Base-by-base conservation (phyloP, 2,888 invertebrate species). In the Phortica magna region DNA sequence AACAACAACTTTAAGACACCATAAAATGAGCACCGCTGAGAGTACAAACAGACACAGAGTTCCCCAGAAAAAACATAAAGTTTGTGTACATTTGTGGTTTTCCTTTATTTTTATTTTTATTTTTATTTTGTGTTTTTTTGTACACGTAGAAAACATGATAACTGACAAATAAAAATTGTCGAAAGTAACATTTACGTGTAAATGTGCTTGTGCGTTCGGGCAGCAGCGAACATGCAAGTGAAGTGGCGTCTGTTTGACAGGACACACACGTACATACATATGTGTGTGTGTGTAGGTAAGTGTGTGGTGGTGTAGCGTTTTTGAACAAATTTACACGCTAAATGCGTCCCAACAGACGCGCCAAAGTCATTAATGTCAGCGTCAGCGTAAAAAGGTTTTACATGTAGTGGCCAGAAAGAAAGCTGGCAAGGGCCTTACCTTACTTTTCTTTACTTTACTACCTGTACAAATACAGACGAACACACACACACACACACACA, bases 331-430 rank as follows among this genome's bases (percentile, higher is more conserved):
- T 84, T 84, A 84, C 84, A 84, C 84, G 82, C 85, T 84, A 87
- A 85, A 85, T 84, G 83, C 85, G 84, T 87, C 87, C 87, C 87
- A 77, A 78, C 84, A 86, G 87, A 84, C 82, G 80, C 84, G 83
- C 82, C 85, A 85, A 84, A 85, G 85, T 85, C 85, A 87, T 85
- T 87, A 85, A 85, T 87, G 86, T 81, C 86, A 78, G 61, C 57
- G 10, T 39, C 64, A 42, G 19, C 57, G 41, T 72, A 87, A 87
- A 85, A 87, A 85, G 87, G 85, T 85, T 85, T 87, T 85, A 87
- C 85, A 85, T 87, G 85, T 85, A 41, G 67, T 67, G 67, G 42
- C 67, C 67, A 67, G 42, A 31, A 67, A 61, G 22, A 59, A 7
- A 61, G 22, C 4, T 4, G 19, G 10, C 9, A 61, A 12, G 10